A percentile compares a stretch with the other conserved stretches of the same genome.
These are phyloP conservation scores for Elgonia sp. DNA, from an alignment of 2,888 invertebrate genomes.

Conservation along the genomic window DNA sequence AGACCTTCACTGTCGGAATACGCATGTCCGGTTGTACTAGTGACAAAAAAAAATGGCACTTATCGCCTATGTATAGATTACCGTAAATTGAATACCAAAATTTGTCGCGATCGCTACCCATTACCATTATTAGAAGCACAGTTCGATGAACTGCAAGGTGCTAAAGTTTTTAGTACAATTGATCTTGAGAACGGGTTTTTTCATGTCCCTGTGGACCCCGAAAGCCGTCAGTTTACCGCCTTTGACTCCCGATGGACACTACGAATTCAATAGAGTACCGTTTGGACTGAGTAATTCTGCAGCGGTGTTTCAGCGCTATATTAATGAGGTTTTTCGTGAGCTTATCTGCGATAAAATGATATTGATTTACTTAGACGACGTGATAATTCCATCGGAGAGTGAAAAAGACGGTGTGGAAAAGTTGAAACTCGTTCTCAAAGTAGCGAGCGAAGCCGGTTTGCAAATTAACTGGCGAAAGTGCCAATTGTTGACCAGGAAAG, in stretches of 20 bases:
- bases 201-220: no score
- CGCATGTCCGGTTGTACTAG: no score
- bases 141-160: no score
- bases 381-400: constrained; percentile 54
- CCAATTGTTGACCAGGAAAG: neutral
- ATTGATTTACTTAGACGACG: constrained; percentile 65
- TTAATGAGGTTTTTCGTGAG: constrained; percentile 62
- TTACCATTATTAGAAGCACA: no score
- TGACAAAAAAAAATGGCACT: no score
- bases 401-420: constrained; percentile 61
- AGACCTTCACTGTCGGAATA: no score
- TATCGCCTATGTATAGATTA: no score
- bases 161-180: no score
- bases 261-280: constrained; percentile 65
- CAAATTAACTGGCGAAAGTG: constrained; percentile 16
- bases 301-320: constrained; percentile 67
- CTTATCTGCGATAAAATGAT: constrained; percentile 54
- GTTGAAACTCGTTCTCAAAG: constrained; percentile 4
- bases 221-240: constrained; percentile 35
- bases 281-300: constrained; percentile 74
- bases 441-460: constrained; percentile 71
- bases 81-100: no score
- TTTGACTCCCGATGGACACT: constrained; percentile 64
- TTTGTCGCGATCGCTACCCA: no score
- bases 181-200: no score